Base-by-base conservation (phyloP, 1,140 invertebrate species). In the Harlomillsia oculata region DNA sequence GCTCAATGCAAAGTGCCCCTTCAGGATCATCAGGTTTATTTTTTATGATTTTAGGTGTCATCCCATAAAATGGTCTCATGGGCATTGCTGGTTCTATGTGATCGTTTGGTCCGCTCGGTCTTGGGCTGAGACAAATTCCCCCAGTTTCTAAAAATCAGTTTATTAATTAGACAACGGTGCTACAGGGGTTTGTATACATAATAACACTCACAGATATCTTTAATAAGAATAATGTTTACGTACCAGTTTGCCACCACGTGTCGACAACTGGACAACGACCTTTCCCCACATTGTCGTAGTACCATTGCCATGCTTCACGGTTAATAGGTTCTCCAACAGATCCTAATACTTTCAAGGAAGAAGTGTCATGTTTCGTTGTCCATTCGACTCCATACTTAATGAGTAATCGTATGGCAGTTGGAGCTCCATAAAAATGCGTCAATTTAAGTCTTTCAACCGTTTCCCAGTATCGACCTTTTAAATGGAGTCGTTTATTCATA, bases 231-330 rank as follows among this genome's bases (percentile, higher is more conserved):
- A n/a, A n/a, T n/a, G n/a, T 14, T 14, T 32, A 29, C 20, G 20
- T 59, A 64, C 62, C 64, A 34, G 81, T 82, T 68, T 82, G 81
- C 82, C 81, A 83, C 71, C 79, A 83, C 11, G 81, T 83, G 62
- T 83, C 81, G 1, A 82, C 76, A 49, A 83, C 72, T 28, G 77
- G 69, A 67, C 75, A 78, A 50, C 69, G 66, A 20, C 68, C 64
- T 21, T 75, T 69, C 5, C 77, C 77, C 16, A 78, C 71, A 14
- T 76, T 68, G 20, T 72, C 62, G 60, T 77, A 56, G 61, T 74
- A 78, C 78, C 77, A 79, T 9, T 77, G 68, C 76, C 74, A 79
- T 1, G 78, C 78, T 63, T 79, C 77, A 21, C 67, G 63, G 65
- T 79, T 79, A 28, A 79, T 68, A n/a, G 77, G 77, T 61, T 79